A percentile compares a stretch with the other conserved stretches of the same genome.
These are phyloP conservation scores for Ostrea denselamellosa DNA, from an alignment of 1,140 invertebrate genomes.

Conservation along the genomic window DNA sequence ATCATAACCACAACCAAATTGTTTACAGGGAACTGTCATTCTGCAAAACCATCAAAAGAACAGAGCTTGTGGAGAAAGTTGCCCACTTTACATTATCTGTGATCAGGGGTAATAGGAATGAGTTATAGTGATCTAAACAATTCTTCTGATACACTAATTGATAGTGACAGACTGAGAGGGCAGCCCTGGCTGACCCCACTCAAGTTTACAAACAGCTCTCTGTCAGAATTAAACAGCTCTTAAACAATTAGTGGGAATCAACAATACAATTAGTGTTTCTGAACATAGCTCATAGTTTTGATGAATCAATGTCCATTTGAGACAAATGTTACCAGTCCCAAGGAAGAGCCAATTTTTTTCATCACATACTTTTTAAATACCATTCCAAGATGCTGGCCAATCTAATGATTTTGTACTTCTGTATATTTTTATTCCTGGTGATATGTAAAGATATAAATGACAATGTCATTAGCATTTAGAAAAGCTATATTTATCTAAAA, in stretches of 20 bases:
- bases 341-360: neutral
- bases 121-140: slow-evolving; percentile 33
- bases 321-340: neutral
- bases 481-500: neutral
- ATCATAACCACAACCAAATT: slow-evolving; percentile 34
- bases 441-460: neutral
- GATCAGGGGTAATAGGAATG: slow-evolving; percentile 28
- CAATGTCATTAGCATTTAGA: neutral
- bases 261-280: slow-evolving; percentile 34
- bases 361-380: neutral
- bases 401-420: neutral
- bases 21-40: slow-evolving; percentile 33
- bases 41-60: slow-evolving; percentile 21
- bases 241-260: slow-evolving; percentile 23
- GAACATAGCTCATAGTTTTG: neutral
- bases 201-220: slow-evolving; percentile 34
- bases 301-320: neutral
- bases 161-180: slow-evolving; percentile 31
- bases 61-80: neutral
- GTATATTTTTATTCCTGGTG: neutral
- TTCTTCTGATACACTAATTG: slow-evolving; percentile 26
- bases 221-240: slow-evolving; percentile 37
- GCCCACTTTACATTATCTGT: slow-evolving; percentile 28
- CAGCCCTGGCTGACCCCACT: slow-evolving; percentile 37
- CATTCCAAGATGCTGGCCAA: neutral